These are phyloP conservation scores for Nipponia nippon DNA, from an alignment of 2,113 vertebrate genomes.

Conservation along the genomic window DNA sequence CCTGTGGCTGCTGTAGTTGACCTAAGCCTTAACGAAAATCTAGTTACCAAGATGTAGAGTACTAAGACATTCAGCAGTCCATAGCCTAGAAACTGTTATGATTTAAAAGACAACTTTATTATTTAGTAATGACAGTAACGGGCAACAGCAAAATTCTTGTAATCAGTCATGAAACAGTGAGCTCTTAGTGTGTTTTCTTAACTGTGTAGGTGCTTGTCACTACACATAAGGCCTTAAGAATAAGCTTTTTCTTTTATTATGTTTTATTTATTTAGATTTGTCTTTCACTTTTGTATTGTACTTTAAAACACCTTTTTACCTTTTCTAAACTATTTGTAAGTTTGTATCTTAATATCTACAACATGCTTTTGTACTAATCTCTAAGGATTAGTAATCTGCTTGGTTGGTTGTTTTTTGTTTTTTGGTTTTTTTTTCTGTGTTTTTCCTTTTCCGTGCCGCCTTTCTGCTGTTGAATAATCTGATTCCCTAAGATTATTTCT, in stretches of 20 bases:
- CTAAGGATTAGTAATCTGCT: background rate
- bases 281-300: background rate
- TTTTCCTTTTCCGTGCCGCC: background rate
- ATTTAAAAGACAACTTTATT: background rate
- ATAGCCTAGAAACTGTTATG: background rate
- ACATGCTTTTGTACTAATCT: background rate
- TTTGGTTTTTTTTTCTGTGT: too few species aligned
- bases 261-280: background rate
- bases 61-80: background rate
- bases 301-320: background rate
- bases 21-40: background rate
- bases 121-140: background rate
- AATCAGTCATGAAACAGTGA: background rate
- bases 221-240: background rate
- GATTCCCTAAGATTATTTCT: background rate
- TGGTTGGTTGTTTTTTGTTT: background rate
- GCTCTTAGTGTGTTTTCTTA: background rate
- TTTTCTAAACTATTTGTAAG: background rate
- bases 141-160: background rate
- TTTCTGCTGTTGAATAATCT: background rate
- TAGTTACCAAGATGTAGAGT: background rate
- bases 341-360: background rate
- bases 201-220: background rate
- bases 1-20: background rate
- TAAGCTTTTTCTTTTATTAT: background rate